Evolutionary conservation across 1,140 invertebrate genomes (phyloP).

Genomic region (Ganaspis sp.): DNA sequence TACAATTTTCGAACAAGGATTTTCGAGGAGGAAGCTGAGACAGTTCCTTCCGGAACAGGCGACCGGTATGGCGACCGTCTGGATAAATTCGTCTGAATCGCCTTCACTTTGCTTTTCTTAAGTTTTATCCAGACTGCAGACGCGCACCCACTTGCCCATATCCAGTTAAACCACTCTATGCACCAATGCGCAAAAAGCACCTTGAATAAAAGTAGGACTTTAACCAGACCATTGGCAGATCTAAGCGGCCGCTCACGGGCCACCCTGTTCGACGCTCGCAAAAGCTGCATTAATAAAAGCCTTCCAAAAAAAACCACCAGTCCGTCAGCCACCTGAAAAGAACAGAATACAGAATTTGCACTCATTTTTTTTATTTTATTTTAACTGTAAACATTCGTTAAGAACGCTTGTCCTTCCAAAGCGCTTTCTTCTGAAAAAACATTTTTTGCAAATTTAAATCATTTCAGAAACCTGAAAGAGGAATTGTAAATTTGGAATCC

Average conservation of each 20-base stretch:
- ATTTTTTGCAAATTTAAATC: too few relatives aligned
- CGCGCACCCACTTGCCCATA: slow-evolving; percentile 19
- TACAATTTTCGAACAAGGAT: slow-evolving; percentile 12
- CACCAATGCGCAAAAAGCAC: slow-evolving; percentile 5
- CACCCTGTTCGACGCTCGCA: background rate
- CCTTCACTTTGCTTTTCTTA: slow-evolving; percentile 33
- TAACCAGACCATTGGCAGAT: background rate
- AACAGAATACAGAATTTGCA: background rate
- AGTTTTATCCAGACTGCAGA: slow-evolving; percentile 32
- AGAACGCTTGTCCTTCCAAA: background rate
- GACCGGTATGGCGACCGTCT: background rate
- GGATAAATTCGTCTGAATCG: background rate
- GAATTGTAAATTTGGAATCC: too few relatives aligned
- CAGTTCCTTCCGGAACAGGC: slow-evolving; percentile 63
- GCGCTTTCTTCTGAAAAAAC: too few relatives aligned
- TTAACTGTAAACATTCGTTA: slow-evolving; percentile 3
- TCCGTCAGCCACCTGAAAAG: background rate
- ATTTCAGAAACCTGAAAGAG: too few relatives aligned
- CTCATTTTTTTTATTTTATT: background rate
- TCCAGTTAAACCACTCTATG: background rate
- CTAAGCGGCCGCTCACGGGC: background rate
- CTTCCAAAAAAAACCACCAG: background rate
- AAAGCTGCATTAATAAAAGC: background rate
- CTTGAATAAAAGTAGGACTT: slow-evolving; percentile 1
- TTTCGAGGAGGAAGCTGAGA: slow-evolving; percentile 48